phyloP scores from a whole-genome alignment of 2,113 vertebrate species.

The Pseudolaguvia tuberculata region DNA sequence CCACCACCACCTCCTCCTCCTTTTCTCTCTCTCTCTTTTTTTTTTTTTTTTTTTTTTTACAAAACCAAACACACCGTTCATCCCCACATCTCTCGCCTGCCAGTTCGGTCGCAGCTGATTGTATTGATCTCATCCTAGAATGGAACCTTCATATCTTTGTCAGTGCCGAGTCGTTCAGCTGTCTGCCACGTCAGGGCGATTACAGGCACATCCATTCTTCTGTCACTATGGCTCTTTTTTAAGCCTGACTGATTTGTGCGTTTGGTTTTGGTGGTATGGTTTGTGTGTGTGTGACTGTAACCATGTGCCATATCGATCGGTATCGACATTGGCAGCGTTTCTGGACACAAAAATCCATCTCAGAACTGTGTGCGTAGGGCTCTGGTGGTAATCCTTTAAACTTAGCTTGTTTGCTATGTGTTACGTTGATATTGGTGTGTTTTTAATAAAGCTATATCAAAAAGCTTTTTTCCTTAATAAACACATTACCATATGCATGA shows the following conservation, averaged over 20 bases:
- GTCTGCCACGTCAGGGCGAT: slow-evolving; percentile 46
- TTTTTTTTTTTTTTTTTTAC: background rate
- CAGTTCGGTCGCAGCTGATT: slow-evolving; percentile 54
- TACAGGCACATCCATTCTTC: slow-evolving; percentile 33
- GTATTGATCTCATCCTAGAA: slow-evolving; percentile 58
- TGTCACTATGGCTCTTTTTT: slow-evolving; percentile 25
- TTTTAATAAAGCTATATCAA: background rate
- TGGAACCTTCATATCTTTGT: slow-evolving; percentile 57
- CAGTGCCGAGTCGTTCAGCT: slow-evolving; percentile 43
- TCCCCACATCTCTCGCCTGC: slow-evolving; percentile 51
- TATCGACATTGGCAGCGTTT: slow-evolving; percentile 33
- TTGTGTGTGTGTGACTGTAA: too few relatives aligned
- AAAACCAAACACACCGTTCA: slow-evolving; percentile 20
- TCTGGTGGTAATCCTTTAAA: background rate
- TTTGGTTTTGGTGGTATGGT: background rate
- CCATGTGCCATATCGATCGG: slow-evolving; percentile 57
- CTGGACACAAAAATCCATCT: background rate
- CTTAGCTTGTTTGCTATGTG: background rate
- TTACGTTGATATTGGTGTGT: background rate
- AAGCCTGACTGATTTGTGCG: slow-evolving; percentile 18
- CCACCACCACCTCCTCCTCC: background rate
- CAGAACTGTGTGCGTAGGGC: background rate
- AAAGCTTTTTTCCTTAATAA: background rate
- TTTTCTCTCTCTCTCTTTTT: slow-evolving; percentile 10
- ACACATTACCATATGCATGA: background rate